These are phyloP conservation scores for Thunnus albacares DNA, from an alignment of 2,797 vertebrate species.

Conservation along the genomic window DNA sequence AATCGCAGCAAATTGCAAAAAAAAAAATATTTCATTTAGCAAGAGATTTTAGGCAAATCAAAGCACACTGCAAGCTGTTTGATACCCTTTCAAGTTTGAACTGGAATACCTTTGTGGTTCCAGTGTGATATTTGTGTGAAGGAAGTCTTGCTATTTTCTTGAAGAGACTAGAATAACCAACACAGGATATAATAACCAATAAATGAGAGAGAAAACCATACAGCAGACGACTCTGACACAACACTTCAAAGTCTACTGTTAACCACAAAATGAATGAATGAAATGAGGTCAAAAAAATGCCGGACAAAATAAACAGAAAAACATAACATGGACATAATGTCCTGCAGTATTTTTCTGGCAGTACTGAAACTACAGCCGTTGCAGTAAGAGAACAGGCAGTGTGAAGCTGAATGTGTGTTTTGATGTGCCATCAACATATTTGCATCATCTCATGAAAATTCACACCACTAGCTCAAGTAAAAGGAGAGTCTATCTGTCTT, in stretches of 20 bases:
- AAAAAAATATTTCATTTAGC: constrained; percentile 6
- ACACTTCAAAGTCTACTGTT: background rate
- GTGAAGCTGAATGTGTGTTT: constrained; percentile 16
- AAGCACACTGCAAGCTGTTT: constrained; percentile 4
- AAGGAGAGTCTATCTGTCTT: constrained; percentile 18
- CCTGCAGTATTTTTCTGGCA: background rate
- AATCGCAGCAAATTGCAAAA: constrained; percentile 32
- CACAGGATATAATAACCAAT: too few species aligned
- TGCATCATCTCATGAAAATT: constrained; percentile 53
- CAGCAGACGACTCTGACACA: too few species aligned
- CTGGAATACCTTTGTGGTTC: constrained; percentile 23
- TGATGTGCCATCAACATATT: constrained; percentile 13
- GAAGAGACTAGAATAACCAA: too few species aligned
- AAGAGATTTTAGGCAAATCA: constrained; percentile 37
- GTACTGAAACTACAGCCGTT: background rate
- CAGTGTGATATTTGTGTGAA: background rate
- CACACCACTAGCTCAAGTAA: constrained; percentile 4
- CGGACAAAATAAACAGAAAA: background rate
- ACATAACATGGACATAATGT: background rate
- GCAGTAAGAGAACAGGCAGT: background rate
- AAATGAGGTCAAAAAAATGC: background rate
- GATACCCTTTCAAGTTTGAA: constrained; percentile 33
- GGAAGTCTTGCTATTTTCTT: constrained; percentile 9
- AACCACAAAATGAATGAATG: background rate
- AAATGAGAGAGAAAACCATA: too few species aligned